phyloP scores from a whole-genome alignment of 2,797 vertebrate species.

The Sebastes cheni region DNA sequence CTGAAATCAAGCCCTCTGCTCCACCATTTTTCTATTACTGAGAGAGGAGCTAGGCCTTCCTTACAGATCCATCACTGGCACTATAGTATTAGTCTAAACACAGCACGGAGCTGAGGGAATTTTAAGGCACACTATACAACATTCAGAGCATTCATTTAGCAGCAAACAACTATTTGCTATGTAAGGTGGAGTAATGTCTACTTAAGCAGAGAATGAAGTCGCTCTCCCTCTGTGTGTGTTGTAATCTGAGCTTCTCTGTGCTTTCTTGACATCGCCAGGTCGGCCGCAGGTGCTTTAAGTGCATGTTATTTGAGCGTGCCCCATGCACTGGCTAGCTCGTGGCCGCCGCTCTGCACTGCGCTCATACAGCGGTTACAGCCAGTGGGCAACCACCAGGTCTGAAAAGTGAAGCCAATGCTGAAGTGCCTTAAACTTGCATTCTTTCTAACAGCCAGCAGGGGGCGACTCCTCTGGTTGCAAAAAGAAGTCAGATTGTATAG shows the following conservation, averaged over 20 bases:
- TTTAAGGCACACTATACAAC: background rate
- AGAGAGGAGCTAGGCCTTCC: constrained; percentile 9
- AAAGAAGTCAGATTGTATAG: no score
- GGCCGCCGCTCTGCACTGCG: no score
- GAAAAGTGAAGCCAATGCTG: no score
- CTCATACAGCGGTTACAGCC: no score
- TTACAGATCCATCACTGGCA: constrained; percentile 32
- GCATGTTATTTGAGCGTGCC: background rate
- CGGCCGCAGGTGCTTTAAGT: background rate
- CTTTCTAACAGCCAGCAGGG: no score
- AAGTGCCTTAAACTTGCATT: no score
- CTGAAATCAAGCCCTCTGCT: constrained; percentile 16
- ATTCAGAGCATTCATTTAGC: background rate
- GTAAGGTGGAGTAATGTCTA: background rate
- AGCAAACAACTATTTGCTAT: background rate
- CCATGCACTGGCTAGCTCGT: no score
- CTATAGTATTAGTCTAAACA: constrained; percentile 22
- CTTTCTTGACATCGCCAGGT: background rate
- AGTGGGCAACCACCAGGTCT: no score
- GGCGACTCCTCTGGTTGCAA: no score
- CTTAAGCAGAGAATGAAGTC: background rate
- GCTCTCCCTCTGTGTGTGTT: background rate
- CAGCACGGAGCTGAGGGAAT: constrained; percentile 19
- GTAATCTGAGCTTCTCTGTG: background rate
- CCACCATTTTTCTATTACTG: constrained; percentile 30